phyloP scores from a whole-genome alignment of 2,113 vertebrate genomes.

The Eonycteris spelaea region DNA sequence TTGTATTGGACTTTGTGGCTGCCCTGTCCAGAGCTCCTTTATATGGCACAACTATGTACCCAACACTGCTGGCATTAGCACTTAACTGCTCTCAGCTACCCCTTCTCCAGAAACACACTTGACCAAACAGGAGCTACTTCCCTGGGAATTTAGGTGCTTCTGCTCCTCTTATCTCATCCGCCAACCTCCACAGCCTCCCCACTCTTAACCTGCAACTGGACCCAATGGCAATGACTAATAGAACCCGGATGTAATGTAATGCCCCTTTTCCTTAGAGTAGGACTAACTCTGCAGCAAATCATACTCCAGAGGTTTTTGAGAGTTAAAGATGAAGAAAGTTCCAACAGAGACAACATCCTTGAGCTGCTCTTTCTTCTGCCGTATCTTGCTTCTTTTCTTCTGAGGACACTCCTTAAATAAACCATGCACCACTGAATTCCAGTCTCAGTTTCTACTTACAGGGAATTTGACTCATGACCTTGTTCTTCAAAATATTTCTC shows the following conservation, averaged over 20 bases:
- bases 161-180: not conserved
- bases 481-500: not conserved
- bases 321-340: not conserved
- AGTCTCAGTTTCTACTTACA: not conserved
- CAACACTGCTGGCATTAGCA: not conserved
- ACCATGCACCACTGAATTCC: not conserved
- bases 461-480: not conserved
- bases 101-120: not conserved
- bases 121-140: not conserved
- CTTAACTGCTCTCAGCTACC: no score
- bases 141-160: fast-evolving
- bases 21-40: fast-evolving
- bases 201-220: not conserved
- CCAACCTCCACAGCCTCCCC: not conserved
- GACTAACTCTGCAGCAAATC: not conserved
- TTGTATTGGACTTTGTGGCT: not conserved
- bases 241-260: not conserved
- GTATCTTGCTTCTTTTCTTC: not conserved
- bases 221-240: not conserved
- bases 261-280: not conserved
- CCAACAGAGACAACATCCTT: not conserved
- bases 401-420: not conserved
- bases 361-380: not conserved
- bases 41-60: fast-evolving
- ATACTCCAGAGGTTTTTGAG: not conserved